Evolutionary conservation across 2,113 vertebrate species (phyloP).

Genomic region (Dasyprocta punctata): DNA sequence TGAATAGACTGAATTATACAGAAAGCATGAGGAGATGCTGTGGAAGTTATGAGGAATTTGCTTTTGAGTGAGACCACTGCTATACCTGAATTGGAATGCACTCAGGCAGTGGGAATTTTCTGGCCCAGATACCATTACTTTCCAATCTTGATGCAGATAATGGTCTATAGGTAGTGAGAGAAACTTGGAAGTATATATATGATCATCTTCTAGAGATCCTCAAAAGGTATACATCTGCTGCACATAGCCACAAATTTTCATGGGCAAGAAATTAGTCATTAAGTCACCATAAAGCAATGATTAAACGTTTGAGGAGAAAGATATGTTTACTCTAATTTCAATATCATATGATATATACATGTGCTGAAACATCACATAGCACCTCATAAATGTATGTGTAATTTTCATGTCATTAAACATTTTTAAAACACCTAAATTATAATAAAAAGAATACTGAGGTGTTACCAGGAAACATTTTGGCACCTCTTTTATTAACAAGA

Average conservation of each 20-base stretch:
- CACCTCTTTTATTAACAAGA: not conserved
- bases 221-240: not conserved
- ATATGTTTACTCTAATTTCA: not conserved
- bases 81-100: not conserved
- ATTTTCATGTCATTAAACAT: not conserved
- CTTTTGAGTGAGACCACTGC: not conserved
- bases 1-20: not conserved
- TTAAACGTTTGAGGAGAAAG: not conserved
- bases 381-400: not conserved
- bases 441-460: constrained; percentile 8
- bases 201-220: not conserved
- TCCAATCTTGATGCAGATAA: not conserved
- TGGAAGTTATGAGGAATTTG: not conserved
- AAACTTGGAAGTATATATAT: not conserved
- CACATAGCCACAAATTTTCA: not conserved
- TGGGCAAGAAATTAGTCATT: not conserved
- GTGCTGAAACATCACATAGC: not conserved
- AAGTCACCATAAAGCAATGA: not conserved
- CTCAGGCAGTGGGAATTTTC: not conserved
- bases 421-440: not conserved
- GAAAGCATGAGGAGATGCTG: not conserved
- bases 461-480: not conserved
- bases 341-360: not conserved
- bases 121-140: not conserved
- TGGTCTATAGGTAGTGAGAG: not conserved